Evolutionary conservation across 2,888 invertebrate species (phyloP).

Genomic region (Siphlonurus alternatus): DNA sequence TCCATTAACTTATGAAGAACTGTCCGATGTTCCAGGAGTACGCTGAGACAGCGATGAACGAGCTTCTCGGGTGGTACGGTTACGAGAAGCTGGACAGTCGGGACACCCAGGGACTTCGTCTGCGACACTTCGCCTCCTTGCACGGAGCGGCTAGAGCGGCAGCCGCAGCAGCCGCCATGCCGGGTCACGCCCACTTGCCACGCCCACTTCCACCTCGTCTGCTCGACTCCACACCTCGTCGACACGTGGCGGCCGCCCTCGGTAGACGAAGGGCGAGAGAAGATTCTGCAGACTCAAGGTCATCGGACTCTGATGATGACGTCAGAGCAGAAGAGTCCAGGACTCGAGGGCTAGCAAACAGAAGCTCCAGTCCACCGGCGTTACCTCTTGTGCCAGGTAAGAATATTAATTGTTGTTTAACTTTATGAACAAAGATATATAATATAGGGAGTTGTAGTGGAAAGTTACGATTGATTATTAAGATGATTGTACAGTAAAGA

Average conservation of each 20-base stretch:
- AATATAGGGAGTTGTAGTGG: too few species aligned
- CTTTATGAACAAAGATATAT: too few species aligned
- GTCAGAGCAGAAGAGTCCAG: too few species aligned
- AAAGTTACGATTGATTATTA: too few species aligned
- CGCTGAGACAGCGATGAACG: slow-evolving; percentile 85
- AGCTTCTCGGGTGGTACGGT: slow-evolving; percentile 81
- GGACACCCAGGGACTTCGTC: slow-evolving; percentile 35
- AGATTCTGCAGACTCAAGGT: background rate
- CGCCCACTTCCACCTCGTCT: background rate
- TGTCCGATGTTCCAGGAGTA: slow-evolving; percentile 60
- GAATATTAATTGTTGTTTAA: too few species aligned
- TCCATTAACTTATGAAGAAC: too few species aligned
- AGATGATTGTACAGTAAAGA: too few species aligned
- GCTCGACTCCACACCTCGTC: slow-evolving; percentile 2
- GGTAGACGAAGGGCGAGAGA: background rate
- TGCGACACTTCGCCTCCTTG: slow-evolving; percentile 26
- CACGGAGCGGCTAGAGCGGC: background rate
- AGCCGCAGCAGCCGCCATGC: slow-evolving; percentile 9
- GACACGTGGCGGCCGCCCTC: slow-evolving; percentile 7
- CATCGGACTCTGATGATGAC: background rate
- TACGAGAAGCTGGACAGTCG: slow-evolving; percentile 55
- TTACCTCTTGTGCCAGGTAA: background rate
- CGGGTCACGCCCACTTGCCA: slow-evolving; percentile 1
- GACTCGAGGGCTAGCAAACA: background rate
- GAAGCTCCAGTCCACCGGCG: background rate